These are phyloP conservation scores for Agriopis leucophaearia DNA, from an alignment of 2,888 invertebrate species.

Conservation along the genomic window DNA sequence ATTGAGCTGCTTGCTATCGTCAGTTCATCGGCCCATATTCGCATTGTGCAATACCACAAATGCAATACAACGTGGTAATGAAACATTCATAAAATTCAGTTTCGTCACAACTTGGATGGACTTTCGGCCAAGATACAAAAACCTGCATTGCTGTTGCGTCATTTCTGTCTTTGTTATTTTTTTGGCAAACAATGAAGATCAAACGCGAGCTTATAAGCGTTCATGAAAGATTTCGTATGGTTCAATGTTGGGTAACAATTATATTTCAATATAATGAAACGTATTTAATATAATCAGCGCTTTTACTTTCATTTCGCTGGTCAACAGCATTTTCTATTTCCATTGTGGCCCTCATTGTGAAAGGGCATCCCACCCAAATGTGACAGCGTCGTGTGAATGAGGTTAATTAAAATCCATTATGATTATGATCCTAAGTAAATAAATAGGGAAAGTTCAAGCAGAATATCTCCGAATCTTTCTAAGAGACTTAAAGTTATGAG, in stretches of 20 bases:
- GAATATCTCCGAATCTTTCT: conserved; percentile 36
- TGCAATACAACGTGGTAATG: conserved; percentile 46
- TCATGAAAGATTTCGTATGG: too few species aligned
- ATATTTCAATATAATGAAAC: not conserved
- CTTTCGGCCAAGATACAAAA: conserved; percentile 35
- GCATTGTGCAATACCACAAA: conserved; percentile 52
- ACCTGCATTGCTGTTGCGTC: conserved; percentile 36
- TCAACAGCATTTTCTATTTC: conserved; percentile 26
- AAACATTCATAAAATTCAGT: conserved; percentile 44
- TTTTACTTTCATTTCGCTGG: conserved; percentile 27
- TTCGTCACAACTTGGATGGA: conserved; percentile 33
- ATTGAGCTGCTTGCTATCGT: conserved; percentile 53
- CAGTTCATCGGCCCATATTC: conserved; percentile 57
- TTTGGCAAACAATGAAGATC: conserved; percentile 28
- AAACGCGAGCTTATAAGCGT: conserved; percentile 3
- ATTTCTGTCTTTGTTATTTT: conserved; percentile 24
- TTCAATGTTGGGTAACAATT: too few species aligned
- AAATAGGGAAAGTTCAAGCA: conserved; percentile 50
- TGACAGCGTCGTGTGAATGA: conserved; percentile 50
- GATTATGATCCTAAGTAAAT: conserved; percentile 42
- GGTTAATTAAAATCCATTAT: conserved; percentile 51
- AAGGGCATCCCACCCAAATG: conserved; percentile 30
- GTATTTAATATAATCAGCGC: conserved; percentile 3
- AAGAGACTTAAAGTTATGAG: conserved; percentile 40
- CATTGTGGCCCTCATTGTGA: conserved; percentile 28